Conservation (phyloP, 1,140 invertebrate species). For the Drosophila navojoa region DNA sequence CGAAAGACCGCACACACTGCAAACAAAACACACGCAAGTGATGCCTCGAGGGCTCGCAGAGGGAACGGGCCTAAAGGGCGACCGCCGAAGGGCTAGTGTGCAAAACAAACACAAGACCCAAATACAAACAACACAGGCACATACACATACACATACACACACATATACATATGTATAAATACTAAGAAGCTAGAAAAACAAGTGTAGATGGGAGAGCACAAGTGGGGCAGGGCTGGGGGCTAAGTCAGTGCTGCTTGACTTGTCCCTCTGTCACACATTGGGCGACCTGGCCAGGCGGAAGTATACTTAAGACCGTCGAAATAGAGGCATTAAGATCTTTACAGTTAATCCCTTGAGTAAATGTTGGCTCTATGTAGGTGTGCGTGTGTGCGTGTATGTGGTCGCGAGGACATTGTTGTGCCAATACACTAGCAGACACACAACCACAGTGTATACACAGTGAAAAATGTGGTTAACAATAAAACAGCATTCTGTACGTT, state of each 20-base stretch:
- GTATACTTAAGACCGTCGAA: conserved; percentile 82
- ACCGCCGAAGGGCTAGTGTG: conserved; percentile 58
- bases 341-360: conserved; percentile 82
- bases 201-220: conserved; percentile 7
- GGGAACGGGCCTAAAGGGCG: conserved; percentile 35
- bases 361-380: conserved; percentile 55
- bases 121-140: conserved; percentile 65
- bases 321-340: conserved; percentile 83
- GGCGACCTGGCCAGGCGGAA: conserved; percentile 49
- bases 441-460: conserved; percentile 27
- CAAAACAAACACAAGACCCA: conserved; percentile 74
- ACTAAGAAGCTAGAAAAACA: conserved; percentile 50
- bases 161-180: conserved; percentile 2
- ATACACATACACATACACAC: conserved; percentile 60
- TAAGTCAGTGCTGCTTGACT: conserved; percentile 69
- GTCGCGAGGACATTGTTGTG: conserved; percentile 55
- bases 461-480: background rate
- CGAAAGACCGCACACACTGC: conserved; percentile 40
- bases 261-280: conserved; percentile 65
- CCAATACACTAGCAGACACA: conserved; percentile 2
- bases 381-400: conserved; percentile 29
- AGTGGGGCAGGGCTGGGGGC: background rate
- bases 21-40: conserved; percentile 73
- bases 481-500: background rate
- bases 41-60: conserved; percentile 59